Evolutionary conservation across 2,113 vertebrate genomes (phyloP).

Genomic region (Nesoenas mayeri): DNA sequence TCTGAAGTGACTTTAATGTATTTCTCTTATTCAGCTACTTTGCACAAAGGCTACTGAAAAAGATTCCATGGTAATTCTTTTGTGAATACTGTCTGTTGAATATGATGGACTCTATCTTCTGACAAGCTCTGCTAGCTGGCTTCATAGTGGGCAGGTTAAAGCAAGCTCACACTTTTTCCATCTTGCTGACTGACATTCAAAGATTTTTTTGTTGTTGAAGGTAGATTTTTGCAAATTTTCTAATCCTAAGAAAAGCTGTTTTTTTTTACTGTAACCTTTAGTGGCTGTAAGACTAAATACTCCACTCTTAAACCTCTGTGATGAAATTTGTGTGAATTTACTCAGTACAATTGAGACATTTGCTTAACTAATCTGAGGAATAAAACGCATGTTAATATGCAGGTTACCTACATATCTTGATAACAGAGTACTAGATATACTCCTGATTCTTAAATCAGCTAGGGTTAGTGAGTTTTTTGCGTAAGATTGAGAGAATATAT

Average conservation of each 20-base stretch:
- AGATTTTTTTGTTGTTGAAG: background rate
- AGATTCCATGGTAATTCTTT: background rate
- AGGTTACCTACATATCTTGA: background rate
- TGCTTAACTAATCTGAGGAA: background rate
- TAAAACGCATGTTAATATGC: background rate
- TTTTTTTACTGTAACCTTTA: background rate
- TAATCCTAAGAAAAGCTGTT: background rate
- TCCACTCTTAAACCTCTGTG: background rate
- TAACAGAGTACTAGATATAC: background rate
- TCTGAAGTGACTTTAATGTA: background rate
- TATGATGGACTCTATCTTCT: background rate
- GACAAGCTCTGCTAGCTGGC: background rate
- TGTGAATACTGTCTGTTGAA: background rate
- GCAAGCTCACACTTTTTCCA: background rate
- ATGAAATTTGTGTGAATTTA: background rate
- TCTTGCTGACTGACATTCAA: background rate
- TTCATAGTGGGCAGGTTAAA: background rate
- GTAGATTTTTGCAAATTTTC: background rate
- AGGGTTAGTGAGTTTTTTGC: background rate
- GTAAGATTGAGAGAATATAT: background rate
- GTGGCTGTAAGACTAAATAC: background rate
- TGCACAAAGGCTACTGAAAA: background rate
- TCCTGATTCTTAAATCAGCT: background rate
- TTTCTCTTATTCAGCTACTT: background rate
- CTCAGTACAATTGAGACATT: background rate